A percentile compares a stretch with the other conserved stretches of the same genome.
Evolutionary conservation across 2,888 invertebrate species (phyloP).

Genomic region (Taphrorychus bicolor): DNA sequence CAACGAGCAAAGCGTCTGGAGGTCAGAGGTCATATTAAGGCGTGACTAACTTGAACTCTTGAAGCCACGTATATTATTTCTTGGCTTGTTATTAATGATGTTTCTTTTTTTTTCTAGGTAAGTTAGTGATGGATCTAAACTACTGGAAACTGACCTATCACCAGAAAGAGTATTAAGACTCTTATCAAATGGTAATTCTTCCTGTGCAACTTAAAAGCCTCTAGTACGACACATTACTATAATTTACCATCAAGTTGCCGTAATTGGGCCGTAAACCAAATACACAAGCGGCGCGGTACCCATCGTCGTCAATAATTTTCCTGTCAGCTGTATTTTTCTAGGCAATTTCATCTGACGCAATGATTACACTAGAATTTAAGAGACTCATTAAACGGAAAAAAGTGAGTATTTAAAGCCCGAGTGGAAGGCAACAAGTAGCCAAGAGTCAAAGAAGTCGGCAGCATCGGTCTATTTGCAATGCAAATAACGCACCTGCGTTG

Average conservation of each 20-base stretch:
- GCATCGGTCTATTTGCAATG: constrained; percentile 55
- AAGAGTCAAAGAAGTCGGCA: constrained; percentile 18
- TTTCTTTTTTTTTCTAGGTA: no score
- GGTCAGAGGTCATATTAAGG: constrained; percentile 24
- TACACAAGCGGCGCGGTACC: neutral
- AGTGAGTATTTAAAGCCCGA: constrained; percentile 28
- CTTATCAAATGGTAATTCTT: neutral
- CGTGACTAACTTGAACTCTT: constrained; percentile 9
- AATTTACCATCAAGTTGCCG: constrained; percentile 1
- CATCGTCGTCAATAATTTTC: constrained; percentile 15
- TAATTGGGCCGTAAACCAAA: constrained; percentile 16
- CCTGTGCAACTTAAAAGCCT: neutral
- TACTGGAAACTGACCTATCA: no score
- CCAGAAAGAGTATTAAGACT: neutral
- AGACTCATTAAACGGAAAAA: constrained; percentile 32
- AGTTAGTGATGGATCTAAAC: no score
- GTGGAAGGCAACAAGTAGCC: constrained; percentile 22
- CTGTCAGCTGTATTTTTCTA: constrained; percentile 14
- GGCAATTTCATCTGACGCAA: constrained; percentile 21
- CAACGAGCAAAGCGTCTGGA: constrained; percentile 13
- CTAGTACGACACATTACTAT: neutral
- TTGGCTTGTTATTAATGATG: no score
- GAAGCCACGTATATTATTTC: no score
- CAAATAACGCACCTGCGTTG: constrained; percentile 61
- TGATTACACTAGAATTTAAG: constrained; percentile 31